phyloP scores from a whole-genome alignment of 2,888 invertebrate genomes.

The Philaethria dido region DNA sequence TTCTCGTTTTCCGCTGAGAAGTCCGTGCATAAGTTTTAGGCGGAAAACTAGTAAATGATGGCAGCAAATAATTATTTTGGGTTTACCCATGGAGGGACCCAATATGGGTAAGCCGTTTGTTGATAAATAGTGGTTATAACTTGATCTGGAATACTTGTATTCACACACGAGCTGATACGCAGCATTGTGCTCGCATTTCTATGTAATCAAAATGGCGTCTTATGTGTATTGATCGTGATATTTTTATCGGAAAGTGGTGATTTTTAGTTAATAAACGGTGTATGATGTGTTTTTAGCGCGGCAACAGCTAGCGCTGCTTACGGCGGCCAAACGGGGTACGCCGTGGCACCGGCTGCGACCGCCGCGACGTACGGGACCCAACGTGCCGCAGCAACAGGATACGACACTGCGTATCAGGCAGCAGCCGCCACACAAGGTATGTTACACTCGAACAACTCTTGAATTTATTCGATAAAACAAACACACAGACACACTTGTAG shows the following conservation, averaged over 20 bases:
- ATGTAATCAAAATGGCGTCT: conserved; percentile 80
- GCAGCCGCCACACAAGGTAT: conserved; percentile 90
- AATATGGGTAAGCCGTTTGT: conserved; percentile 89
- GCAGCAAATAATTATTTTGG: conserved; percentile 97
- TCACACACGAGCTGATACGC: conserved; percentile 50
- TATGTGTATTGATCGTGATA: conserved; percentile 67
- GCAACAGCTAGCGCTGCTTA: conserved; percentile 92
- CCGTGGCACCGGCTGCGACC: conserved; percentile 91
- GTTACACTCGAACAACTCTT: background rate
- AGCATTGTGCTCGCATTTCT: conserved; percentile 65
- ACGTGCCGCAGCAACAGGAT: conserved; percentile 89
- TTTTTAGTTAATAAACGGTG: conserved; percentile 45
- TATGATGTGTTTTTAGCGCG: conserved; percentile 74
- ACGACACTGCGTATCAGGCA: conserved; percentile 93
- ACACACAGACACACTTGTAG: background rate
- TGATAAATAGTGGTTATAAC: conserved; percentile 40
- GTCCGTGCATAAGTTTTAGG: conserved; percentile 75
- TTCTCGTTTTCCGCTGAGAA: conserved; percentile 66
- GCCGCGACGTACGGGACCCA: conserved; percentile 94
- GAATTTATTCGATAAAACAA: background rate
- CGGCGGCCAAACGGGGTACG: conserved; percentile 93
- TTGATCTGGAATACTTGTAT: conserved; percentile 38
- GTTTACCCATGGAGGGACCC: conserved; percentile 96
- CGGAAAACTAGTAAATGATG: conserved; percentile 85
- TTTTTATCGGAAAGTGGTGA: conserved; percentile 45